These are phyloP conservation scores for Isoperla grammatica DNA, from an alignment of 2,888 invertebrate genomes.

Conservation along the genomic window DNA sequence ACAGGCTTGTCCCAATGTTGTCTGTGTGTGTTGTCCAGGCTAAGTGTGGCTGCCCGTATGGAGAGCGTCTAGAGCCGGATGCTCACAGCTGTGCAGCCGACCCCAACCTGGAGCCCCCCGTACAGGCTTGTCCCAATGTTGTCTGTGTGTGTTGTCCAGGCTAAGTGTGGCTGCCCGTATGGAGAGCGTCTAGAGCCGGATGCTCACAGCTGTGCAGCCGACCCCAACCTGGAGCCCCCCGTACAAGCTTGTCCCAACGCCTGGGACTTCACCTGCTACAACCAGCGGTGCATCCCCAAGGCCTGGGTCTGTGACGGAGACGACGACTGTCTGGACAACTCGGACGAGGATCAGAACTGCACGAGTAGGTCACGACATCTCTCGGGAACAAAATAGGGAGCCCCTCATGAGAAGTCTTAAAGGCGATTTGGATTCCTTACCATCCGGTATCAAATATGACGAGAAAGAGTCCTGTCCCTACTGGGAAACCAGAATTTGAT, in stretches of 20 bases:
- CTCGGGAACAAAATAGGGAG: too few relatives aligned
- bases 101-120: conserved; percentile 79
- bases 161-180: conserved; percentile 82
- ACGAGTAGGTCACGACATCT: conserved; percentile 79
- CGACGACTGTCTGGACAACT: conserved; percentile 92
- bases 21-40: conserved; percentile 46
- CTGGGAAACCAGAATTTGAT: too few relatives aligned
- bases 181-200: conserved; percentile 76
- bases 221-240: conserved; percentile 82
- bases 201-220: conserved; percentile 62
- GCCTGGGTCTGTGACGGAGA: conserved; percentile 96
- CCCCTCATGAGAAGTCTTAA: too few relatives aligned
- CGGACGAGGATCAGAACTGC: conserved; percentile 92
- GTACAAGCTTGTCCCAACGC: conserved; percentile 83
- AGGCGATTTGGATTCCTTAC: too few relatives aligned
- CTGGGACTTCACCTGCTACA: conserved; percentile 89
- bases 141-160: conserved; percentile 46
- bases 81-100: conserved; percentile 66
- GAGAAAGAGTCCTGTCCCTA: too few relatives aligned
- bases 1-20: conserved; percentile 80
- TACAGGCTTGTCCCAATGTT: conserved; percentile 82
- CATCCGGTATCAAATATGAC: too few relatives aligned
- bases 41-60: conserved; percentile 86
- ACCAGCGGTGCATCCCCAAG: conserved; percentile 75
- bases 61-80: conserved; percentile 71